Percentiles rank a stretch among this genome's conserved stretches.
These are phyloP conservation scores for Sinonovacula constricta DNA, from an alignment of 1,140 invertebrate genomes.

Conservation along the genomic window DNA sequence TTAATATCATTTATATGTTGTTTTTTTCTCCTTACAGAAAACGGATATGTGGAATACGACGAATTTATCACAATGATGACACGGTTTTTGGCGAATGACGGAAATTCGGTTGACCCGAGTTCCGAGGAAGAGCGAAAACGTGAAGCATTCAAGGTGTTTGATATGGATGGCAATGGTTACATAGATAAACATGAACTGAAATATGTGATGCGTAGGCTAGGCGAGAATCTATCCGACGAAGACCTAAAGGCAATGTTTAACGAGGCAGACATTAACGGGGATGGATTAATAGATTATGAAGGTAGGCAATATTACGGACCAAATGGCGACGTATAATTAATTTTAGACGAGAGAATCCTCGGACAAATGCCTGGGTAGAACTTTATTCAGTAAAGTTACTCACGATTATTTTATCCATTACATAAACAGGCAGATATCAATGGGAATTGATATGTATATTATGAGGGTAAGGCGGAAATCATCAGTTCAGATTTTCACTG, in stretches of 20 bases:
- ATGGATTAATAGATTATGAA: constrained; percentile 74
- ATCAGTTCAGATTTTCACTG: too few species aligned
- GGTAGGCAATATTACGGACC: too few species aligned
- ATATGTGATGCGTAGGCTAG: constrained; percentile 72
- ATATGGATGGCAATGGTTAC: constrained; percentile 76
- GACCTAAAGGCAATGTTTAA: constrained; percentile 74
- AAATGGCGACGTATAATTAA: too few species aligned
- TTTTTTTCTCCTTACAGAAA: constrained; percentile 61
- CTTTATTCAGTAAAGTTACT: too few species aligned
- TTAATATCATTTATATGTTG: too few species aligned
- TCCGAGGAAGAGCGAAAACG: constrained; percentile 60
- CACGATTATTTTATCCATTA: too few species aligned
- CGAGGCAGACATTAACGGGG: constrained; percentile 73
- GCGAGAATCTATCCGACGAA: constrained; percentile 71
- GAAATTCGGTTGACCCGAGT: constrained; percentile 20
- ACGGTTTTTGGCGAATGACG: constrained; percentile 60
- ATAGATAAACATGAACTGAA: constrained; percentile 74
- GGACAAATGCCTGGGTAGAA: too few species aligned
- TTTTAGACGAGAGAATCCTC: too few species aligned
- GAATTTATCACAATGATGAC: constrained; percentile 73
- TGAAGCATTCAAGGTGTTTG: constrained; percentile 74
- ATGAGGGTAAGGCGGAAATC: too few species aligned
- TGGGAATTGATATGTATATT: too few species aligned
- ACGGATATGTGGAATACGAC: constrained; percentile 74
- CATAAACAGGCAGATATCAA: too few species aligned